Percentiles rank a stretch among this genome's conserved stretches.
Evolutionary conservation across 2,113 vertebrate genomes (phyloP).

Genomic region (Tonatia bakeri): DNA sequence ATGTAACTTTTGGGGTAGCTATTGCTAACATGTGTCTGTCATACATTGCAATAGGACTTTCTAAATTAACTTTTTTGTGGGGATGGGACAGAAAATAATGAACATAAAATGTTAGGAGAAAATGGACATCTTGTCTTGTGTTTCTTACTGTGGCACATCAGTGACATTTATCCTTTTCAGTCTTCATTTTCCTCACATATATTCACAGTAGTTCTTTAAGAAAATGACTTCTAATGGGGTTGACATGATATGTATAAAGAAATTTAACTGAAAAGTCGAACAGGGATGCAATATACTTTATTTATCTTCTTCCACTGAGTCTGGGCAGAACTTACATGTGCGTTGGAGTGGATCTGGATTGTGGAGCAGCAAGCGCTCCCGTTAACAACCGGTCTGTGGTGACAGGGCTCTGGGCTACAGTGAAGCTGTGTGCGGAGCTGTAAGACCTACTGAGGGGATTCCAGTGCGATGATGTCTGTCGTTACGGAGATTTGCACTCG

Average conservation of each 20-base stretch:
- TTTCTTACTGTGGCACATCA: not conserved
- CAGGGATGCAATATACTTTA: constrained; percentile 35
- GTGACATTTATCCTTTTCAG: not conserved
- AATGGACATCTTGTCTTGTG: not conserved
- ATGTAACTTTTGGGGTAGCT: not conserved
- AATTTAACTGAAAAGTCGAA: constrained; percentile 53
- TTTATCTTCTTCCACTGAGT: not conserved
- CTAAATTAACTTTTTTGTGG: not conserved
- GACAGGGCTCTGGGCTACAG: not conserved
- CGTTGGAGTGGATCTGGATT: not conserved
- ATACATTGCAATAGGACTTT: not conserved
- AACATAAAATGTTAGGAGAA: not conserved
- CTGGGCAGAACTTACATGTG: not conserved
- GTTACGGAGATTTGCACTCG: not conserved
- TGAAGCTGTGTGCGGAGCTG: fast-evolving
- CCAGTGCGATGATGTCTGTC: not conserved
- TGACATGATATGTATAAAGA: constrained; percentile 30
- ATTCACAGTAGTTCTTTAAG: constrained; percentile 4
- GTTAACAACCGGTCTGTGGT: not conserved
- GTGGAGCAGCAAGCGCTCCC: not conserved
- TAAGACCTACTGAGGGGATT: fast-evolving
- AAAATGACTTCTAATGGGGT: not conserved
- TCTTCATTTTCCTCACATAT: not conserved
- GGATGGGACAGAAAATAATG: not conserved
- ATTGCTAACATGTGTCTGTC: not conserved